Percentiles rank a stretch among this genome's conserved stretches.
phyloP scores from a whole-genome alignment of 2,113 vertebrate genomes.

The Gymnarchus niloticus region DNA sequence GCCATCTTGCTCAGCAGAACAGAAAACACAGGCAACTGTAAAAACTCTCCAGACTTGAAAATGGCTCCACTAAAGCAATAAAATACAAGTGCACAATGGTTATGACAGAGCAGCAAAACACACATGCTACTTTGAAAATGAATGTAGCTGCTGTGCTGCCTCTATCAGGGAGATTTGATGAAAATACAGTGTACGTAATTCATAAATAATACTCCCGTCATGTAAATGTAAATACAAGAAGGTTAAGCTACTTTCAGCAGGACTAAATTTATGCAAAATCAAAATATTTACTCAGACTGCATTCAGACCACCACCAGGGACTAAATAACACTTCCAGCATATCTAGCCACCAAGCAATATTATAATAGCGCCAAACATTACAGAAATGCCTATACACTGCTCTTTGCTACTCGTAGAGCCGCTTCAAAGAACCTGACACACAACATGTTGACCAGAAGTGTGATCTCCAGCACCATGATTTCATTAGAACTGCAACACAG shows the following conservation, averaged over 20 bases:
- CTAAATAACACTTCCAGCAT: not conserved
- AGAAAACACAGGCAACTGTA: not conserved
- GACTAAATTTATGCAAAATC: constrained; percentile 11
- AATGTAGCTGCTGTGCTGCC: not conserved
- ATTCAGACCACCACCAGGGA: constrained; percentile 18
- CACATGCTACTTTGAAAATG: not conserved
- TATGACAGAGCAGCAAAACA: not conserved
- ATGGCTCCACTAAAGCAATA: constrained; percentile 18
- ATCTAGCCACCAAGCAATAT: not conserved
- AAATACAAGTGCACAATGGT: not conserved
- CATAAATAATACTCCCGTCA: constrained; percentile 16
- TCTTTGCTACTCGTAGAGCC: not conserved
- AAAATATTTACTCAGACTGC: constrained; percentile 24
- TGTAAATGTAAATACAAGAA: constrained; percentile 21
- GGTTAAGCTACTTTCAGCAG: constrained; percentile 18
- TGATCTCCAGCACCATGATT: not conserved
- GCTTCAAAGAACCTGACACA: not conserved
- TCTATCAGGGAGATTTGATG: not conserved
- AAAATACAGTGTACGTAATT: constrained; percentile 5
- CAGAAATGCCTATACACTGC: not conserved
- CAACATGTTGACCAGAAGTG: not conserved
- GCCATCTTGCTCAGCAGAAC: not conserved
- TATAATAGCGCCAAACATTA: not conserved
- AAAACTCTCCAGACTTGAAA: not conserved
- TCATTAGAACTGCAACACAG: not conserved